phyloP scores from a whole-genome alignment of 2,797 vertebrate species.

The Hozukius guyotensis region DNA sequence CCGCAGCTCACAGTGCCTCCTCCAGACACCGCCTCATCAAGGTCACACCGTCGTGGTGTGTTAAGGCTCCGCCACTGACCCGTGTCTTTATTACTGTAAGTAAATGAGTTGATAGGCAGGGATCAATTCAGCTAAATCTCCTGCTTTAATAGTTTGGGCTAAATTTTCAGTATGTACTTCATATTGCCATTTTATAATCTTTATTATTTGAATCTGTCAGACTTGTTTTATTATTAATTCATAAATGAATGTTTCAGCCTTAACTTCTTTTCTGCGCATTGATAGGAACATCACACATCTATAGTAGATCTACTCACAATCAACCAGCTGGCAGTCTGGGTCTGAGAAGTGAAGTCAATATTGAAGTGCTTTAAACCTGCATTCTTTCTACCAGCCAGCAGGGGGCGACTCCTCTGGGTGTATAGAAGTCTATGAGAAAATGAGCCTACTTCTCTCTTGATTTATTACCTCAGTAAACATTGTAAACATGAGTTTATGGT shows the following conservation, averaged over 20 bases:
- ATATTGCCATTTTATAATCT: neutral
- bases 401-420: too few relatives aligned
- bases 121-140: neutral
- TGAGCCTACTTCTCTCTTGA: too few relatives aligned
- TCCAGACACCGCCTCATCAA: conserved; percentile 41
- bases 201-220: neutral
- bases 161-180: neutral
- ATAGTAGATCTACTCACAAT: too few relatives aligned
- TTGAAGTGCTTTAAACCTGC: too few relatives aligned
- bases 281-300: too few relatives aligned
- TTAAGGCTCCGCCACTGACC: neutral
- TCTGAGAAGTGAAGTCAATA: too few relatives aligned
- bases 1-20: conserved; percentile 11
- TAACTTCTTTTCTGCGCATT: too few relatives aligned
- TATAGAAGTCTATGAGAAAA: too few relatives aligned
- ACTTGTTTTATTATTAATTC: neutral
- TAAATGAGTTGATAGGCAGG: neutral
- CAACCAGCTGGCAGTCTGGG: too few relatives aligned
- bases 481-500: too few relatives aligned
- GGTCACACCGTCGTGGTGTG: conserved; percentile 32
- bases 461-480: too few relatives aligned
- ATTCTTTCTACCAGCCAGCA: too few relatives aligned
- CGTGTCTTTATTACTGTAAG: neutral
- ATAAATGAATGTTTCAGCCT: neutral
- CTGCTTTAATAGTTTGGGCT: neutral